Conservation (phyloP, 2,888 invertebrate genomes). For the Erebia epiphron region DNA sequence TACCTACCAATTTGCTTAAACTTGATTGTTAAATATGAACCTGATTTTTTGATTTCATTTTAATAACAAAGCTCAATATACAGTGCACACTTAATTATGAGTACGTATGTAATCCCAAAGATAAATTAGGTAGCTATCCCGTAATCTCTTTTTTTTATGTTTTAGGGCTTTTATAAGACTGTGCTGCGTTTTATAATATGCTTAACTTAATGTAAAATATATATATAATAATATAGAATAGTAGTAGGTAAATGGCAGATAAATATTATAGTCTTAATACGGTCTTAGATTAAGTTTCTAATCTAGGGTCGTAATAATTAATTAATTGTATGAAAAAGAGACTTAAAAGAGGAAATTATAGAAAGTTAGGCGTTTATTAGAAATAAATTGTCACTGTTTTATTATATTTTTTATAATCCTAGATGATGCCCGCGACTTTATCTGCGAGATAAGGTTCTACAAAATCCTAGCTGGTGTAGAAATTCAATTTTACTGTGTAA, state of each 20-base stretch:
- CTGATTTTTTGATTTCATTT: constrained; percentile 48
- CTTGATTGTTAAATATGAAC: constrained; percentile 51
- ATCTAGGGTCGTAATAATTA: too few relatives aligned
- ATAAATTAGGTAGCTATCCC: constrained; percentile 37
- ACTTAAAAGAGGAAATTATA: too few relatives aligned
- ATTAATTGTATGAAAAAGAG: too few relatives aligned
- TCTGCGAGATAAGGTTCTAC: too few relatives aligned
- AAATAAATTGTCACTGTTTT: neutral
- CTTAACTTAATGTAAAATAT: constrained; percentile 11
- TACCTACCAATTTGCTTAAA: constrained; percentile 26
- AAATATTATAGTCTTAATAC: neutral
- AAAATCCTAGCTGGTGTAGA: too few relatives aligned
- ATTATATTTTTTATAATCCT: too few relatives aligned
- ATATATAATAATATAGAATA: neutral
- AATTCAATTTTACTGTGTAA: too few relatives aligned
- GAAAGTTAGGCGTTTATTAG: neutral
- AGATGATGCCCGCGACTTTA: too few relatives aligned
- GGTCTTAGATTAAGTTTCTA: too few relatives aligned
- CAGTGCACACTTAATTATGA: constrained; percentile 31
- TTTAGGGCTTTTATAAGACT: constrained; percentile 25
- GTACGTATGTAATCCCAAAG: constrained; percentile 40
- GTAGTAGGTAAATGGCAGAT: neutral
- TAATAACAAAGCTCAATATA: constrained; percentile 32
- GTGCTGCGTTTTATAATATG: constrained; percentile 22
- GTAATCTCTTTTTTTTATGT: constrained; percentile 16